A percentile compares a stretch with the other conserved stretches of the same genome.
phyloP scores from a whole-genome alignment of 2,113 vertebrate genomes.

The Malaclemys terrapin region DNA sequence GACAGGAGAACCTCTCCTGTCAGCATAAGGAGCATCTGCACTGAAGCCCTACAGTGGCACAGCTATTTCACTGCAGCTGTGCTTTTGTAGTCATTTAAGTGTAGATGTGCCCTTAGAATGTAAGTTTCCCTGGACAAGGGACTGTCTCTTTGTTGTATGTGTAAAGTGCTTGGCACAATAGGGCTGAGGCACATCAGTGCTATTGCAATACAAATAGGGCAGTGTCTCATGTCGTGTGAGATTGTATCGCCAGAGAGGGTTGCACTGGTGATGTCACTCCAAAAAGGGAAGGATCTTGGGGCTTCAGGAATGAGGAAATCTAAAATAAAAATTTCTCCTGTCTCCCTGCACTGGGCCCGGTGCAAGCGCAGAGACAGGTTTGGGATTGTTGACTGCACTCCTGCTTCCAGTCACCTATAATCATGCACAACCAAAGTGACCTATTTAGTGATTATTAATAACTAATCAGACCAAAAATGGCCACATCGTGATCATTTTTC shows the following conservation, averaged over 20 bases:
- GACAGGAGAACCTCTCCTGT: background rate
- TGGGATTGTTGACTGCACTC: background rate
- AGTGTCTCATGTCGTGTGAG: rapidly evolving
- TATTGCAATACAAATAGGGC: background rate
- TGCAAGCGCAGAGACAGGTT: background rate
- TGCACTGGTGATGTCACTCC: rapidly evolving
- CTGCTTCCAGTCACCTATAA: background rate
- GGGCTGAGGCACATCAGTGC: background rate
- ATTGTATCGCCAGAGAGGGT: background rate
- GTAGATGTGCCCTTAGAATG: background rate
- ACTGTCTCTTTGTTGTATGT: background rate
- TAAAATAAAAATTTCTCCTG: background rate
- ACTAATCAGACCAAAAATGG: background rate
- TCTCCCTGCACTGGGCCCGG: background rate
- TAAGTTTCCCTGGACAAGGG: background rate
- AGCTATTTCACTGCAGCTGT: background rate
- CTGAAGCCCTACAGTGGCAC: background rate
- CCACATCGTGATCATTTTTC: background rate
- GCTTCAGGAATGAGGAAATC: background rate
- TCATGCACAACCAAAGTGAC: background rate
- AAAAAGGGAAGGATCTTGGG: background rate
- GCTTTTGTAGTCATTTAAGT: background rate
- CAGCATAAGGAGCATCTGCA: background rate
- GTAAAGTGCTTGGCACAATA: background rate
- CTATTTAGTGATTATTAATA: background rate